Percentiles rank a stretch among this genome's conserved stretches.
Evolutionary conservation across 2,888 invertebrate species (phyloP).

Genomic region (Agonopterix subpropinquella): DNA sequence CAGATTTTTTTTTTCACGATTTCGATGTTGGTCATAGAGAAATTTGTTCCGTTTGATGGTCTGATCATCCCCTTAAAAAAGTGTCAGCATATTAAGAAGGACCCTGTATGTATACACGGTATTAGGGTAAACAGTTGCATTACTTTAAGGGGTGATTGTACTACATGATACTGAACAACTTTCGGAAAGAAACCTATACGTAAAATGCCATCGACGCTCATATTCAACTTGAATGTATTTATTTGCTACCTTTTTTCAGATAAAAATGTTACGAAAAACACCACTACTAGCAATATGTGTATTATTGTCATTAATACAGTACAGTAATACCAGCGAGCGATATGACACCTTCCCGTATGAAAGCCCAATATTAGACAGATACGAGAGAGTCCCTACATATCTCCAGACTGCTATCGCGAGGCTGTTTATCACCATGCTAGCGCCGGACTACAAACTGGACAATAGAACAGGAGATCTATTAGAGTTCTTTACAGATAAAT

Average conservation of each 20-base stretch:
- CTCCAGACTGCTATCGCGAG: slow-evolving; percentile 24
- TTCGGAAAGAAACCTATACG: too few species aligned
- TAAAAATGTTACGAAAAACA: slow-evolving; percentile 4
- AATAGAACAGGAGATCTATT: slow-evolving; percentile 24
- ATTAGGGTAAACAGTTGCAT: too few species aligned
- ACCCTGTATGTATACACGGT: too few species aligned
- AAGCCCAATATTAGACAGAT: not conserved
- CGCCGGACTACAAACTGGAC: slow-evolving; percentile 18
- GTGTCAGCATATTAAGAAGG: too few species aligned
- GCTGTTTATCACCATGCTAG: slow-evolving; percentile 18
- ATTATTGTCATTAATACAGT: slow-evolving; percentile 3
- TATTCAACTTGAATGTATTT: too few species aligned
- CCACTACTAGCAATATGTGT: slow-evolving; percentile 4
- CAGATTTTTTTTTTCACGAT: too few species aligned
- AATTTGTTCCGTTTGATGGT: too few species aligned
- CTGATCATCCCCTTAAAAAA: too few species aligned
- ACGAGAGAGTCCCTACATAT: slow-evolving; percentile 11
- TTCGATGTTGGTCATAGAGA: too few species aligned
- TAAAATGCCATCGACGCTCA: too few species aligned
- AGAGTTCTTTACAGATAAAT: slow-evolving; percentile 31
- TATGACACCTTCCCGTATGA: not conserved
- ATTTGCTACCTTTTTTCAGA: not conserved
- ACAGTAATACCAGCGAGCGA: slow-evolving; percentile 4
- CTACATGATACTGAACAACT: too few species aligned
- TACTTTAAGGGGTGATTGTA: too few species aligned